Percentiles rank a stretch among this genome's conserved stretches.
Conservation (phyloP, 2,797 vertebrate species). For the Manis pentadactyla region DNA sequence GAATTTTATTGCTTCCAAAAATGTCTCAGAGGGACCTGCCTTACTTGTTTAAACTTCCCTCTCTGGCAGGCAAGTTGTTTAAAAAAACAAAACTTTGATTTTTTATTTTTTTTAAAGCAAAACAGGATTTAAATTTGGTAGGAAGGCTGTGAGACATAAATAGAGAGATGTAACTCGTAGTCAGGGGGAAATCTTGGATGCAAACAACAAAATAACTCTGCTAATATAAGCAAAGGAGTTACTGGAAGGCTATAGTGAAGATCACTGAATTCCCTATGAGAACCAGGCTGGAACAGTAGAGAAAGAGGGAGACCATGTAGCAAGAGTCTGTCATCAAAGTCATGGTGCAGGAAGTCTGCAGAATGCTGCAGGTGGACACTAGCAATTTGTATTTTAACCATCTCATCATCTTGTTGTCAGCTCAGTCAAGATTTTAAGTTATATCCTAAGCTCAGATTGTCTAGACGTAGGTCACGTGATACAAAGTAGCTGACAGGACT, state of each 20-base stretch:
- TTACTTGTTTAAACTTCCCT: background rate
- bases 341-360: background rate
- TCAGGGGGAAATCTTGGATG: background rate
- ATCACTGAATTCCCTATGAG: background rate
- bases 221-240: background rate
- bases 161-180: background rate
- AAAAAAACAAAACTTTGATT: background rate
- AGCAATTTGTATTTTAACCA: background rate
- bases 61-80: background rate
- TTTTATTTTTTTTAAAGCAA: background rate
- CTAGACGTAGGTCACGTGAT: background rate
- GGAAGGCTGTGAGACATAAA: conserved; percentile 2
- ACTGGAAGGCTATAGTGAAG: background rate
- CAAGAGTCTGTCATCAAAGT: background rate
- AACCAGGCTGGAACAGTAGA: background rate
- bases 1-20: conserved; percentile 27
- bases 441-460: background rate
- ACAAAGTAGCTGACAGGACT: background rate
- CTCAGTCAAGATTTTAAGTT: background rate
- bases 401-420: background rate
- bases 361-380: background rate
- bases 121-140: background rate
- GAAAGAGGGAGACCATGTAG: background rate
- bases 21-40: background rate
- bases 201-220: background rate